Evolutionary conservation across 2,113 vertebrate species (phyloP).

Genomic region (Rattus rattus): DNA sequence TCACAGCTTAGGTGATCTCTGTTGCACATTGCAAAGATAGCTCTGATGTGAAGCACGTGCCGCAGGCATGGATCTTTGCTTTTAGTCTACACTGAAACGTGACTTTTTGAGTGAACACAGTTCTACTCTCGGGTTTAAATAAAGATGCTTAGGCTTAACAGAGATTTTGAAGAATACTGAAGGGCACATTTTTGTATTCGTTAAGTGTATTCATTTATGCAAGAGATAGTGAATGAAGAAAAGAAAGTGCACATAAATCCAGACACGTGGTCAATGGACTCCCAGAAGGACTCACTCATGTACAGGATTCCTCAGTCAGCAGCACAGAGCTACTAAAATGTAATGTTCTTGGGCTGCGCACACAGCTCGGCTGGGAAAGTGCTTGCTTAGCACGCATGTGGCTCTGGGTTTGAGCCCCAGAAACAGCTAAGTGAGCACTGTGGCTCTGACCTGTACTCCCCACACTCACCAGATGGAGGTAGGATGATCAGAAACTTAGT

Average conservation of each 20-base stretch:
- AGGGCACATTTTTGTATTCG: background rate
- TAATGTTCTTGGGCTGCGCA: background rate
- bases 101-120: background rate
- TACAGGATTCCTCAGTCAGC: background rate
- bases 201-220: constrained; percentile 14
- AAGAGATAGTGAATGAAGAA: background rate
- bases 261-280: background rate
- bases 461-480: background rate
- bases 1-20: background rate
- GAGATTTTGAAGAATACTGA: constrained; percentile 21
- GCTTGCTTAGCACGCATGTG: background rate
- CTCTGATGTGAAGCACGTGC: background rate
- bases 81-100: background rate
- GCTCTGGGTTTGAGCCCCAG: background rate
- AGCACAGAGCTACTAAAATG: constrained; percentile 4
- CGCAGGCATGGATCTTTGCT: background rate
- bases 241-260: constrained; percentile 29
- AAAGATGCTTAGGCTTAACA: constrained; percentile 12
- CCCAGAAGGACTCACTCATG: background rate
- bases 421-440: too few species aligned
- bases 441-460: background rate
- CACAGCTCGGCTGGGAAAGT: background rate
- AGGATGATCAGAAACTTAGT: background rate
- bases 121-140: background rate
- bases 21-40: background rate